Evolutionary conservation across 2,113 vertebrate genomes (phyloP), one percentile per base, ranked within the genome.

Genomic region (Neolamprologus cancellatus): DNA sequence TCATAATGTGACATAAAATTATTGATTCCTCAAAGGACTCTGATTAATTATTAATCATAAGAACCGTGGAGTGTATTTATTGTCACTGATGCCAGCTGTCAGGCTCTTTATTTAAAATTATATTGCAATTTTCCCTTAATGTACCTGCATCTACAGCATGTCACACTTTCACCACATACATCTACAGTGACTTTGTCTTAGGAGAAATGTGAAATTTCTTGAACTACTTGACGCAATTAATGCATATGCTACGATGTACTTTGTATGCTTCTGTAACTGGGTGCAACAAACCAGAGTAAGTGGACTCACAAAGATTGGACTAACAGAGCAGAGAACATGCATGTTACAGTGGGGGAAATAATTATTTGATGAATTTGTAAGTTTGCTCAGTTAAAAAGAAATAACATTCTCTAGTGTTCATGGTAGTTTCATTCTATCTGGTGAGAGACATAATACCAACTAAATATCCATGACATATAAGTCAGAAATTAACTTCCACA

Each of bases 51-150:
- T 11, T 34, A 34, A 61, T 61, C 28, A 61, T 61, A 7, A 61
- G 30, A 61, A 34, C 57, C 1, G 3, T 61, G 8, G 57, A 61
- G 8, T 34, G 5, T 64, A 64, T 64, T 59, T 2, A 32, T 32
- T 59, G 28, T 64, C 59, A 64, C 30, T 64, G 57, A 34, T 61
- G 30, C 57, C 17, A 64, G 17, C 10, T 64, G 17, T 61, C 5
- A 61, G 57, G 30, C 32, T n/a, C 59, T 64, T 64, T 64, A 12
- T 36, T 64, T 64, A 36, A 64, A 64, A 36, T 59, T 32, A 59
- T 18, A 32, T 32, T 59, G 55, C 8, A 59, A 59, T 59, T 59
- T 59, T 4, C 0, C 0, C 15, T 59, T 11, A 4, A 1, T 59
- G 55, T 6, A 59, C 55, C 55, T 64, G 59, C 17, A 64, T n/a